phyloP scores from a whole-genome alignment of 2,113 vertebrate genomes.

The Tetraodon nigroviridis region DNA sequence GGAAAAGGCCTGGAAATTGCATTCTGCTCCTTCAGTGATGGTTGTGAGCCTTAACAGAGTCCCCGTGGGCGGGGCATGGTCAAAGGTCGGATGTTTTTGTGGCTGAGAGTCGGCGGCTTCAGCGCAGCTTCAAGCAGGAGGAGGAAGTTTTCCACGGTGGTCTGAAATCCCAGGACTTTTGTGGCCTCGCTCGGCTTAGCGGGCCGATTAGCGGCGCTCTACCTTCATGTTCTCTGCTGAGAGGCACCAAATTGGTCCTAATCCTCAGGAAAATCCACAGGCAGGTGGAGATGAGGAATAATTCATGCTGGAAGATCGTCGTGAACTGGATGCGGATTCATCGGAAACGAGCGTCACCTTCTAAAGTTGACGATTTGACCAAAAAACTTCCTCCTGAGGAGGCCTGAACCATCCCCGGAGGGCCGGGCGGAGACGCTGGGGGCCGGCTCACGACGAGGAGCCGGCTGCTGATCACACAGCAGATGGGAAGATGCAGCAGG shows the following conservation, averaged over 20 bases:
- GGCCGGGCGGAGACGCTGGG: no score
- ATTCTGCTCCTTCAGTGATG: no score
- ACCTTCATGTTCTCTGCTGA: slow-evolving; percentile 21
- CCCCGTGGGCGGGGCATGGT: no score
- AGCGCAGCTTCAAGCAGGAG: neutral
- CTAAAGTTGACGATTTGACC: slow-evolving; percentile 7
- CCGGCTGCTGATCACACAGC: neutral
- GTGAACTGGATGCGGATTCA: slow-evolving; percentile 44
- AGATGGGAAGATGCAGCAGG: no score
- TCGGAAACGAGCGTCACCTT: slow-evolving; percentile 33
- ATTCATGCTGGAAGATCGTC: slow-evolving; percentile 23
- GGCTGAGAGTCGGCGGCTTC: neutral
- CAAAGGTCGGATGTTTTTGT: no score
- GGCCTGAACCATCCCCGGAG: neutral
- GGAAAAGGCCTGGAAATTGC: no score
- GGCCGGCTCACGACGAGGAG: no score
- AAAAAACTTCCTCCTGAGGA: neutral
- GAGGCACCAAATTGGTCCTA: slow-evolving; percentile 46
- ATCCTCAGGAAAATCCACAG: slow-evolving; percentile 37
- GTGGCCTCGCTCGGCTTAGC: slow-evolving; percentile 13
- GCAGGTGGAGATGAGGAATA: slow-evolving; percentile 29
- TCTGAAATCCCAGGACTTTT: slow-evolving; percentile 26
- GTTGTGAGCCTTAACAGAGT: no score
- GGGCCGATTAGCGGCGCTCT: slow-evolving; percentile 13
- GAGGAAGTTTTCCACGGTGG: slow-evolving; percentile 2